Base-by-base conservation (phyloP, 2,113 vertebrate genomes). In the Isurus oxyrinchus region DNA sequence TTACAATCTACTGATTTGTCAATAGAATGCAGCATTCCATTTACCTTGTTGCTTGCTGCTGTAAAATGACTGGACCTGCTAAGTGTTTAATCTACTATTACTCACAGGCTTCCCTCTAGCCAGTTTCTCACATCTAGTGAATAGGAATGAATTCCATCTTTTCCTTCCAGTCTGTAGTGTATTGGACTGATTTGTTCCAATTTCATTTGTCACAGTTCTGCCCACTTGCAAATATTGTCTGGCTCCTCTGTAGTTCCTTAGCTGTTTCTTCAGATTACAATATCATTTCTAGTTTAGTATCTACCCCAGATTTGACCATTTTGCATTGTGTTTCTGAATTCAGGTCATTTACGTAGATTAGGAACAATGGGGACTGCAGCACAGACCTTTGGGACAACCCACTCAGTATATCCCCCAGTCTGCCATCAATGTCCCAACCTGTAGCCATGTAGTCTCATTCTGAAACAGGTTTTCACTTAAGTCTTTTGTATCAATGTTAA, bases 251-350 rank as follows among this genome's bases (percentile, higher is more conserved):
- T 19, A 63, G 35, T 59, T 59, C 53, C 59, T 61, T 31, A 27
- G 27, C 25, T 31, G 11, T 35, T 94, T 61, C 35, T 44, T 94
- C 35, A 63, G 59, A 94, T 63, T 94, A 40, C 59, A 94, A 40
- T 94, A 61, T 21, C 90, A 40, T n/a, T 40, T 35, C 35, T 63
- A 21, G 35, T 66, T 94, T 63, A 61, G 90, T 63, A 40, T 35
- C 57, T 59, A 61, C 25, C 16, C 53, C 53, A 59, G 27, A 11
- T 31, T 35, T 31, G 53, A 59, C 10, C 87, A 90, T 55, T 25
- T 59, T 61, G 55, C 55, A 91, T 91, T 91, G 55, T 91, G 88
- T 31, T 91, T 59, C 88, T 91, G 53, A 91, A 91, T 35, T 31
- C 53, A 57, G 25, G 10, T 90, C 49, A 90, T 31, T 84, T 57